phyloP scores from a whole-genome alignment of 1,140 invertebrate species.

The Arctopsyche grandis region DNA sequence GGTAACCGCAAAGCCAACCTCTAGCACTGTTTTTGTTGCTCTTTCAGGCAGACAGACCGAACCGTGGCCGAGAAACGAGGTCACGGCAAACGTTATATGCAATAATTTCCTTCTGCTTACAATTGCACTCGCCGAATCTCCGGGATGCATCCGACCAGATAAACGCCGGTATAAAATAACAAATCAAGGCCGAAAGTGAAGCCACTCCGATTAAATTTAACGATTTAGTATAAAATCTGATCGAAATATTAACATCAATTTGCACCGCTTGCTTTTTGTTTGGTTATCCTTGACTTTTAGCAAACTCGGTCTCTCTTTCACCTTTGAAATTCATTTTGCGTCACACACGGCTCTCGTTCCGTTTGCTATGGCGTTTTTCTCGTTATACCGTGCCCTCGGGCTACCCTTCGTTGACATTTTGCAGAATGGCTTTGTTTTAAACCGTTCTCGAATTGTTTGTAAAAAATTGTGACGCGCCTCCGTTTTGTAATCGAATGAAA shows the following conservation, averaged over 20 bases:
- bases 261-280: conserved; percentile 18
- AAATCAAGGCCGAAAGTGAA: too few species aligned
- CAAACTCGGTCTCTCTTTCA: conserved; percentile 21
- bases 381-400: conserved; percentile 6
- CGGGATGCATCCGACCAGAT: too few species aligned
- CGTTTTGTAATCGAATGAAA: too few species aligned
- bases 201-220: too few species aligned
- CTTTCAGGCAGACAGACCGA: not conserved
- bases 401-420: conserved; percentile 17
- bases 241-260: not conserved
- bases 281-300: conserved; percentile 25
- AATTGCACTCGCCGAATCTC: not conserved
- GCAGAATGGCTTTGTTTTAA: not conserved
- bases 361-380: conserved; percentile 18
- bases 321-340: conserved; percentile 20
- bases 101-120: not conserved
- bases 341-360: conserved; percentile 9
- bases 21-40: too few species aligned
- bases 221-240: too few species aligned
- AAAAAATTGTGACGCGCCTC: too few species aligned
- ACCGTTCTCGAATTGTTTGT: not conserved
- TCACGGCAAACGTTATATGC: not conserved
- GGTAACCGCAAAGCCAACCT: not conserved
- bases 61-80: not conserved
- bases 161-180: too few species aligned